phyloP scores from a whole-genome alignment of 2,113 vertebrate genomes.

The Dryoscopus gambensis region DNA sequence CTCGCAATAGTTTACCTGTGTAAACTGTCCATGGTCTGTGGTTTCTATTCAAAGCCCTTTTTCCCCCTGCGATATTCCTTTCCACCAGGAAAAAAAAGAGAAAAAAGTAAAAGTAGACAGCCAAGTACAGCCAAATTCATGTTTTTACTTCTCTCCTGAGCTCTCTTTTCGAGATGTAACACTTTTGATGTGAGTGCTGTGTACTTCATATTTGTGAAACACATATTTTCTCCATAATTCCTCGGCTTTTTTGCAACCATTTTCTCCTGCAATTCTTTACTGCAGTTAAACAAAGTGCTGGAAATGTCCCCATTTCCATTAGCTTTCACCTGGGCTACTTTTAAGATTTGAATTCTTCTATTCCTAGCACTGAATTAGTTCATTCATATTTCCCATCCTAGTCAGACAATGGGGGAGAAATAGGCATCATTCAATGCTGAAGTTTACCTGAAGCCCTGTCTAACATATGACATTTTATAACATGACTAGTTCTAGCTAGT shows the following conservation, averaged over 20 bases:
- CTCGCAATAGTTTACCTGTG: background rate
- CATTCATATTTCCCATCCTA: background rate
- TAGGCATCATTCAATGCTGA: background rate
- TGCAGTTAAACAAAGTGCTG: background rate
- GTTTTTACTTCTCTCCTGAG: background rate
- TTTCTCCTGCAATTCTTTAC: background rate
- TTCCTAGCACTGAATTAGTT: background rate
- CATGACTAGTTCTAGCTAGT: background rate
- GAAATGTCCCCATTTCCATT: background rate
- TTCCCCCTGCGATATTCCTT: background rate
- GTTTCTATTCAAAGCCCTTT: background rate
- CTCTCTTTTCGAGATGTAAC: background rate
- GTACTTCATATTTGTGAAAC: background rate
- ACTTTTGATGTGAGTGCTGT: background rate
- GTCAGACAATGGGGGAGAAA: background rate
- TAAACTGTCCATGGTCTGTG: background rate
- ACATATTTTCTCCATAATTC: background rate
- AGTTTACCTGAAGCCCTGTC: background rate
- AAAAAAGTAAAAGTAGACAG: background rate
- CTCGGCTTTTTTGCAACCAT: background rate
- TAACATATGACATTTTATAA: background rate
- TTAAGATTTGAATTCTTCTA: background rate
- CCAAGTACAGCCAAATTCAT: background rate
- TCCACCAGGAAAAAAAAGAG: background rate
- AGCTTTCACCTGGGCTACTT: background rate